phyloP scores from a whole-genome alignment of 64 coral and sea anemone species.

The Montipora capricornis region DNA sequence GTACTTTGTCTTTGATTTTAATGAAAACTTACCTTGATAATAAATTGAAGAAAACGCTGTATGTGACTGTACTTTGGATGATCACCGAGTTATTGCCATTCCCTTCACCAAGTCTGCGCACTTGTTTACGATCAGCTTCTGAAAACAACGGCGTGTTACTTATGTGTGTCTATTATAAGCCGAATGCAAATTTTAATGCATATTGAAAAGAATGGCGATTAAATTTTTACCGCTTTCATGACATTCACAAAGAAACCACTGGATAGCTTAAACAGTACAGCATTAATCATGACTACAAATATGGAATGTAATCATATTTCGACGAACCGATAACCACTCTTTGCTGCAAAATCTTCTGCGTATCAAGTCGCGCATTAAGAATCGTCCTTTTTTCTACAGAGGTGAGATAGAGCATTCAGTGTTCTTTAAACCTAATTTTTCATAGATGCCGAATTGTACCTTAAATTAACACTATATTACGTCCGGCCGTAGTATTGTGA shows the following conservation, averaged over 20 bases:
- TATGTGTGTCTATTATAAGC: neutral
- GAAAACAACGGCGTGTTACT: neutral
- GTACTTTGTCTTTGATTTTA: neutral
- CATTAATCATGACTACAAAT: neutral
- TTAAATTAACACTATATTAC: no score
- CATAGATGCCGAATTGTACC: no score
- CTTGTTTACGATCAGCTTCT: neutral
- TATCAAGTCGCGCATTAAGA: no score
- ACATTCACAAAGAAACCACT: conserved; percentile 1
- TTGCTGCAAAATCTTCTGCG: no score
- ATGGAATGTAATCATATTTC: no score
- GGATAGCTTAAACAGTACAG: neutral
- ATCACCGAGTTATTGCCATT: neutral
- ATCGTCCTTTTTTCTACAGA: no score
- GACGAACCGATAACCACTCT: no score
- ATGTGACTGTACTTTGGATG: neutral
- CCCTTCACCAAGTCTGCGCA: neutral
- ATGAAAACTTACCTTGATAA: neutral
- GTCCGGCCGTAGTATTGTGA: no score
- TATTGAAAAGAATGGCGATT: neutral
- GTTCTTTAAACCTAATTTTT: no score
- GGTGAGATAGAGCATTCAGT: no score
- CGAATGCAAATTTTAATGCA: conserved; percentile 17
- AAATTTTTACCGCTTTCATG: conserved; percentile 14
- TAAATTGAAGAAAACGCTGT: neutral